Evolutionary conservation across 1,140 invertebrate species (phyloP).

Genomic region (Cotesia glomerata): DNA sequence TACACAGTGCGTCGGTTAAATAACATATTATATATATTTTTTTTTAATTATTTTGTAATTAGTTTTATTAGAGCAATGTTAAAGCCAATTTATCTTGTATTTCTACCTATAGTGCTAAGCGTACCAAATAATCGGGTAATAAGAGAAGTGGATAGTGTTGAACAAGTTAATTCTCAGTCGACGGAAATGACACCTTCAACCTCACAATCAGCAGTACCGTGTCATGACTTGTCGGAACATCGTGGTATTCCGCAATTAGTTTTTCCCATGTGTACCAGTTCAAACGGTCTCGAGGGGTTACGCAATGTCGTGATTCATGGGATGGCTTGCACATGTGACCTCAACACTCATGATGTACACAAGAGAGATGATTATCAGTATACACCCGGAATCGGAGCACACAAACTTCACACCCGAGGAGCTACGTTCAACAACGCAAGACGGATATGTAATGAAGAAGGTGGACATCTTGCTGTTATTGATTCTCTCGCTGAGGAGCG

Average conservation of each 20-base stretch:
- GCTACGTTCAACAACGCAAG: constrained; percentile 53
- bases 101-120: neutral
- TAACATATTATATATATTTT: neutral
- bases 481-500: constrained; percentile 50
- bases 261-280: constrained; percentile 31
- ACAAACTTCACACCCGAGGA: constrained; percentile 54
- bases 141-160: neutral
- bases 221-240: neutral
- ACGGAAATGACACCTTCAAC: neutral
- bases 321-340: constrained; percentile 50
- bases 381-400: constrained; percentile 45
- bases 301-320: constrained; percentile 45
- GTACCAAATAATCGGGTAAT: neutral
- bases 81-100: neutral
- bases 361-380: constrained; percentile 55
- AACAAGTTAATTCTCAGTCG: neutral
- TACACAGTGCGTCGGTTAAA: neutral
- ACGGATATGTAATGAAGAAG: constrained; percentile 54
- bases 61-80: neutral
- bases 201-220: constrained; percentile 8
- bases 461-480: constrained; percentile 56
- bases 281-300: constrained; percentile 7
- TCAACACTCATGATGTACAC: constrained; percentile 31
- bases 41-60: neutral
- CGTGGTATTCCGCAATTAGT: constrained; percentile 18